Evolutionary conservation across 2,888 invertebrate species (phyloP).

Genomic region (Lasioglossum vierecki): DNA sequence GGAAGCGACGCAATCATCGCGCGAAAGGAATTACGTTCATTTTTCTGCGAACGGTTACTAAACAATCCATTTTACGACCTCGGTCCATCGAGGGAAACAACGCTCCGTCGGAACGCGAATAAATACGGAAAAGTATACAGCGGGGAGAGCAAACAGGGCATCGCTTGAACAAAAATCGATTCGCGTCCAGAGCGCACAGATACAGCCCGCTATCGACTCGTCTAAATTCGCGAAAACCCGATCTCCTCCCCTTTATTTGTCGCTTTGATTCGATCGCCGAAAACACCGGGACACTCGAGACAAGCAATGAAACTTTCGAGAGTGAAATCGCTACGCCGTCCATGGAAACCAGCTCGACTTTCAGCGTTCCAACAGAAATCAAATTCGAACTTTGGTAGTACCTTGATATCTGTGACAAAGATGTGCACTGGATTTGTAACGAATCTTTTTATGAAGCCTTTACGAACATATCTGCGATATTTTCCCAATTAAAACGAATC

Average conservation of each 20-base stretch:
- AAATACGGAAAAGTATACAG: constrained; percentile 42
- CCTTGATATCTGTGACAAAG: not conserved
- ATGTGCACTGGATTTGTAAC: not conserved
- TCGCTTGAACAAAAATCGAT: constrained; percentile 41
- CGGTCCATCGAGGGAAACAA: constrained; percentile 27
- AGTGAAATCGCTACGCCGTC: not conserved
- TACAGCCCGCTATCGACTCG: constrained; percentile 24
- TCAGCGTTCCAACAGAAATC: not conserved
- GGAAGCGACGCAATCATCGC: not conserved
- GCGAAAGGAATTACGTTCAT: constrained; percentile 32
- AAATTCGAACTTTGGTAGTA: not conserved
- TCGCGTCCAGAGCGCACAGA: not conserved
- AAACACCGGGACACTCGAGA: constrained; percentile 1
- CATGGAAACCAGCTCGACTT: not conserved
- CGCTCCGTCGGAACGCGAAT: constrained; percentile 29
- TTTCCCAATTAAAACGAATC: not conserved
- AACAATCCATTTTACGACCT: constrained; percentile 40
- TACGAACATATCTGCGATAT: not conserved
- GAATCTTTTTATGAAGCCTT: not conserved
- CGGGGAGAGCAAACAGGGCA: constrained; percentile 18
- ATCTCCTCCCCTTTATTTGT: constrained; percentile 2
- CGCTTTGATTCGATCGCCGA: constrained; percentile 12
- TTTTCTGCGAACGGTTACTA: constrained; percentile 23
- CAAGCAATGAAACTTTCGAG: constrained; percentile 2
- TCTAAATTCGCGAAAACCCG: constrained; percentile 21